Evolutionary conservation across 2,888 invertebrate genomes (phyloP).

Genomic region (Syritta pipiens): DNA sequence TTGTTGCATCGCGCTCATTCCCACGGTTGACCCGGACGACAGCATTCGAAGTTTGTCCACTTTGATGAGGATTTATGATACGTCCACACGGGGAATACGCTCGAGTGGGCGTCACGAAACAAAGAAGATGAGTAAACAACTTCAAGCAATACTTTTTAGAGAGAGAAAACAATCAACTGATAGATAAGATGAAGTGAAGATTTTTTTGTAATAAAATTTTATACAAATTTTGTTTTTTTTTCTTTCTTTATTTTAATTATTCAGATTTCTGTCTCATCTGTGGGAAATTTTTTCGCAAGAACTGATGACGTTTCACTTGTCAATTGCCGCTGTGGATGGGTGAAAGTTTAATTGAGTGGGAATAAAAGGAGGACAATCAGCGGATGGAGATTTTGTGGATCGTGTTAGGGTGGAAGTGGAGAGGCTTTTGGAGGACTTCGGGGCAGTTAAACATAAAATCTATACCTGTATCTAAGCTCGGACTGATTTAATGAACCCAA

Average conservation of each 20-base stretch:
- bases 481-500: not conserved
- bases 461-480: not conserved
- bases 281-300: constrained; percentile 22
- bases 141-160: not conserved
- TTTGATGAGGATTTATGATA: constrained; percentile 13
- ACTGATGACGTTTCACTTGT: constrained; percentile 48
- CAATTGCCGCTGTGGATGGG: constrained; percentile 1
- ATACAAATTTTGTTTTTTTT: not conserved
- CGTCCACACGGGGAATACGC: constrained; percentile 5
- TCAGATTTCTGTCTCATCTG: not conserved
- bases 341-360: constrained; percentile 24
- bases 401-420: not conserved
- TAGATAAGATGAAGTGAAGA: not conserved
- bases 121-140: not conserved
- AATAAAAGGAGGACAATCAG: no score
- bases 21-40: constrained; percentile 73
- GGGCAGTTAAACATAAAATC: not conserved
- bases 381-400: constrained; percentile 7
- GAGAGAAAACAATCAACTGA: not conserved
- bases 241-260: not conserved
- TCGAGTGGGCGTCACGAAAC: constrained; percentile 4
- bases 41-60: constrained; percentile 71
- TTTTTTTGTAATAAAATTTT: not conserved
- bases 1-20: constrained; percentile 71
- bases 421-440: not conserved